Conservation (phyloP, 2,113 vertebrate species). For the Rhinolophus sinicus region DNA sequence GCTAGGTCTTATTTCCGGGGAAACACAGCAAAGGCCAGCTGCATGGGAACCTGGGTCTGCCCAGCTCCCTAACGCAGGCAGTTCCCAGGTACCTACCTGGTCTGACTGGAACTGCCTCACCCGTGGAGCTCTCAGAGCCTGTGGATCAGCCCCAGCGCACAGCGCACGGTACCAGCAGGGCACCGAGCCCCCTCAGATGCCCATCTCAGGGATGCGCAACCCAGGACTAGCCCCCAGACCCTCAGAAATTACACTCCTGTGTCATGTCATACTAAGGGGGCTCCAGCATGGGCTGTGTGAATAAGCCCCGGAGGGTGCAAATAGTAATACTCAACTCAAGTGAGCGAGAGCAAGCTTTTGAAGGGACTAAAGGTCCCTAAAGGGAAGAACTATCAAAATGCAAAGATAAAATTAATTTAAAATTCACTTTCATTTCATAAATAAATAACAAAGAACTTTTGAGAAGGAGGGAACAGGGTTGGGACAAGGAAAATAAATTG, state of each 20-base stretch:
- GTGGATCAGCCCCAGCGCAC: fast-evolving
- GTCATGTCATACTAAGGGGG: not conserved
- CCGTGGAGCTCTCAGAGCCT: not conserved
- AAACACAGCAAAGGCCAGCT: not conserved
- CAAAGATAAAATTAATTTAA: conserved; percentile 19
- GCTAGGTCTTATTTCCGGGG: no score
- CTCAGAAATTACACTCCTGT: not conserved
- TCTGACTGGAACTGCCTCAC: no score
- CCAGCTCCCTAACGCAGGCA: not conserved
- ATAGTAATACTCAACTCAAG: not conserved
- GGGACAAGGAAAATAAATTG: not conserved
- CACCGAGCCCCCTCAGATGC: fast-evolving
- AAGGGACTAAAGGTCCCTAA: not conserved
- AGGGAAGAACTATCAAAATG: not conserved
- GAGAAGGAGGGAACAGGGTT: not conserved
- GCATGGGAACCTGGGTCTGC: not conserved
- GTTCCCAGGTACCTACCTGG: not conserved
- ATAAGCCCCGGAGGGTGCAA: not conserved
- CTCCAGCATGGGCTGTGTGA: not conserved
- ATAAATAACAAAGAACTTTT: not conserved
- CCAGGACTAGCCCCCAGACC: not conserved
- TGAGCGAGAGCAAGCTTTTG: not conserved
- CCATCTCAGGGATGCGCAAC: no score
- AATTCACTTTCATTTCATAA: not conserved
- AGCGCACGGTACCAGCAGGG: not conserved